Evolutionary conservation across 2,888 invertebrate species (phyloP).

Genomic region (Amphipyra berbera): DNA sequence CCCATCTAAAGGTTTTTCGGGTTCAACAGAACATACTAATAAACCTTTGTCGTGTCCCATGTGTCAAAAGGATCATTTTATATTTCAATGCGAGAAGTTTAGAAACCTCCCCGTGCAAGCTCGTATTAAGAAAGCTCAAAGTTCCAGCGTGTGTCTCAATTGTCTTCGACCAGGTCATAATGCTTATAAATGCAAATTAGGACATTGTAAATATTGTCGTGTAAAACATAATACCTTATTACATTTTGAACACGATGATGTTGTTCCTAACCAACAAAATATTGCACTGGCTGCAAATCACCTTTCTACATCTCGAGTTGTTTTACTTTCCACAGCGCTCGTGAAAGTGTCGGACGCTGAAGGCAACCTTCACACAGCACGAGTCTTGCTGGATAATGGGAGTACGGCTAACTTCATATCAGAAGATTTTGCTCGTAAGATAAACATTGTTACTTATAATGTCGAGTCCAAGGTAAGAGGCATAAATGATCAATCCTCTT

Average conservation of each 20-base stretch:
- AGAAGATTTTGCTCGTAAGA: constrained; percentile 8
- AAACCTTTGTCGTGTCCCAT: constrained; percentile 6
- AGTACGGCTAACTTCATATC: constrained; percentile 10
- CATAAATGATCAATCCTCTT: constrained; percentile 4
- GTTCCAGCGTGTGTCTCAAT: neutral
- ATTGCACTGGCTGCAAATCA: constrained; percentile 1
- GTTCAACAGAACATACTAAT: neutral
- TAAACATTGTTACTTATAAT: neutral
- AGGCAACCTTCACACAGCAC: neutral
- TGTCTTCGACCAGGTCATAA: constrained; percentile 14
- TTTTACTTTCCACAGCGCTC: constrained; percentile 9
- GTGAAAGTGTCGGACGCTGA: constrained; percentile 7
- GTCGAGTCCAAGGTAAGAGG: constrained; percentile 7
- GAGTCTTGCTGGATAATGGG: constrained; percentile 11
- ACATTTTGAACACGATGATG: constrained; percentile 4
- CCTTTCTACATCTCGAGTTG: neutral
- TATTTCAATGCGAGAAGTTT: constrained; percentile 12
- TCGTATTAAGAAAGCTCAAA: constrained; percentile 5
- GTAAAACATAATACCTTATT: constrained; percentile 5
- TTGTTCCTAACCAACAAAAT: neutral
- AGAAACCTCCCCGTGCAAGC: constrained; percentile 3
- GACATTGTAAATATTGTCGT: constrained; percentile 7
- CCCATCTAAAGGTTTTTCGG: neutral
- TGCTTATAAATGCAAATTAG: constrained; percentile 2
- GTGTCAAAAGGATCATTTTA: constrained; percentile 11